Conservation (phyloP, 1,140 invertebrate genomes). For the Rhyzopertha dominica region DNA sequence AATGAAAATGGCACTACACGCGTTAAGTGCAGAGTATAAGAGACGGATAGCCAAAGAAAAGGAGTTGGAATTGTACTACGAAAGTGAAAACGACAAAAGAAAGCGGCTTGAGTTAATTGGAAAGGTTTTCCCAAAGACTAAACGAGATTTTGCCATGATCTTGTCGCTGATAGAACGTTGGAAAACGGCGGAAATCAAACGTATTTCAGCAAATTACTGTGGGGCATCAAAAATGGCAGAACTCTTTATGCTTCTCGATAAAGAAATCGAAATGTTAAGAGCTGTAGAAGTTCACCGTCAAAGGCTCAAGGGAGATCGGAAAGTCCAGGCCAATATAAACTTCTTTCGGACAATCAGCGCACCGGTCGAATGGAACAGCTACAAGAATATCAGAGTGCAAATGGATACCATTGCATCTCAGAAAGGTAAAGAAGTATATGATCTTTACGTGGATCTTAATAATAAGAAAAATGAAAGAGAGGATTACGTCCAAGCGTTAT, state of each 20-base stretch:
- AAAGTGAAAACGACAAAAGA: conserved; percentile 48
- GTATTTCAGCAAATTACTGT: conserved; percentile 53
- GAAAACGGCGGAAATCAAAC: conserved; percentile 55
- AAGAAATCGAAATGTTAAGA: conserved; percentile 58
- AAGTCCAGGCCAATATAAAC: conserved; percentile 50
- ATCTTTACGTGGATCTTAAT: conserved; percentile 53
- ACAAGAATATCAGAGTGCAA: conserved; percentile 52
- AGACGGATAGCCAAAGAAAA: conserved; percentile 49
- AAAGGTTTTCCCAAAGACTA: conserved; percentile 55
- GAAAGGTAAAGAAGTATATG: conserved; percentile 56
- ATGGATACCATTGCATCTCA: conserved; percentile 64
- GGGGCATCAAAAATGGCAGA: conserved; percentile 56
- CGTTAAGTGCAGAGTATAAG: conserved; percentile 45
- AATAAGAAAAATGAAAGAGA: conserved; percentile 47
- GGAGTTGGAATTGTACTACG: conserved; percentile 48
- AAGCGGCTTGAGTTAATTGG: conserved; percentile 51
- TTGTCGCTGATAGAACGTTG: conserved; percentile 59
- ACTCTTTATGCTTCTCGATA: conserved; percentile 56
- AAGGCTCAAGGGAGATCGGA: conserved; percentile 51
- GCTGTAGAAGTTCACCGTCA: conserved; percentile 56
- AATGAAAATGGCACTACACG: conserved; percentile 37
- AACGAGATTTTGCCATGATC: conserved; percentile 59
- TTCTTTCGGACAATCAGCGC: conserved; percentile 59
- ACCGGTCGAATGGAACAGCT: conserved; percentile 56
- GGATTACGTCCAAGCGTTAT: conserved; percentile 54